Evolutionary conservation across 92 coral and sea anemone species (phyloP), one percentile per base, ranked within the genome.

Genomic region (Porites divaricata): DNA sequence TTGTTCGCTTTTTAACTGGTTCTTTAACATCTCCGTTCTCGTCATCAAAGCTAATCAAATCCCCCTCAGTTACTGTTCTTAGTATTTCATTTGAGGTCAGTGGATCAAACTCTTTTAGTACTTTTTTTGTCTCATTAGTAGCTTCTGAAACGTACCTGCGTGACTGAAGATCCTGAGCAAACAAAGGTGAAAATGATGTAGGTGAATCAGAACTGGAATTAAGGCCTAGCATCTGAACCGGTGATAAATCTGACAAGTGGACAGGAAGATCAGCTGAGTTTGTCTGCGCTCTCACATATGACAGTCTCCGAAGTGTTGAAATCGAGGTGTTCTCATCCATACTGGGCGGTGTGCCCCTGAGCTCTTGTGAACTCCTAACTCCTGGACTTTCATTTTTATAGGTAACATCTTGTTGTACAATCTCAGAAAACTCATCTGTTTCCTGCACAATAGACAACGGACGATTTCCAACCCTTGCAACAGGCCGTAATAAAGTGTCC

Each of bases 241-340:
- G 45, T 7, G 68, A 74, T 52, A 72, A 73, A 79, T 86, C 88
- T 15, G 78, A 71, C 19, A 86, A 80, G 19, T 72, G 89, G 25
- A 84, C 26, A 12, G 94, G 66, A 52, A 91, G 77, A 9, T 70
- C 85, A 15, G 90, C 89, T 26, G 94, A 80, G 78, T 92, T 92
- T 89, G 79, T 90, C 81, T 97, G 99, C 28, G 99, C 99, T 68
- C 80, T 85, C 4, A 97, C 91, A 79, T 97, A 97, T 50, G 99
- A 97, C 70, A 98, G 94, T 66, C 99, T 86, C 41, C 98, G 95
- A 1, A 92, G 88, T 13, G 93, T 85, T 41, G 91, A 86, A 19
- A 59, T 77, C 70, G 91, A 86, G 19, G 67, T 76, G 74, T 54
- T 85, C 23, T 84, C 86, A 19, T 83, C 91, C 11, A 76, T 12